These are phyloP conservation scores for Hybos culiciformis DNA, from an alignment of 2,888 invertebrate genomes.

Conservation along the genomic window DNA sequence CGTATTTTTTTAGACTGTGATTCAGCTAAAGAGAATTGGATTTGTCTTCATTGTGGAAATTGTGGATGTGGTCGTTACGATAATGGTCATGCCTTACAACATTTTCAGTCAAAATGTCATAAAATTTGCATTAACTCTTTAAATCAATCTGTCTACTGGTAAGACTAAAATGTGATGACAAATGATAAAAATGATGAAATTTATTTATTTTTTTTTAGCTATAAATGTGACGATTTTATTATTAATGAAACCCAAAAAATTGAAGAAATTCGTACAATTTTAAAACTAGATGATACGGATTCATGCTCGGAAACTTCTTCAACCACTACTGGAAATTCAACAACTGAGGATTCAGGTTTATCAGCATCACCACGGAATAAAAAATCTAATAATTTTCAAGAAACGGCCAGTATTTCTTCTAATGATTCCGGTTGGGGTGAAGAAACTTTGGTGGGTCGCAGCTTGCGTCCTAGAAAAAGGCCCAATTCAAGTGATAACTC, in stretches of 20 bases:
- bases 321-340: slow-evolving; percentile 23
- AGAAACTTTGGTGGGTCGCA: slow-evolving; percentile 15
- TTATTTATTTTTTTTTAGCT: slow-evolving; percentile 40
- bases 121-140: slow-evolving; percentile 65
- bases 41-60: slow-evolving; percentile 61
- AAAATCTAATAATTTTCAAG: slow-evolving; percentile 20
- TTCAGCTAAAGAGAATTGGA: slow-evolving; percentile 54
- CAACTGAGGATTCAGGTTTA: slow-evolving; percentile 20
- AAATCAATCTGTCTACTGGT: slow-evolving; percentile 64
- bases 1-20: slow-evolving; percentile 42
- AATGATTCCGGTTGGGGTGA: slow-evolving; percentile 23
- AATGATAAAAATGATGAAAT: neutral
- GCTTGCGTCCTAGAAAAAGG: slow-evolving; percentile 21
- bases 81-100: slow-evolving; percentile 59
- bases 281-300: slow-evolving; percentile 30
- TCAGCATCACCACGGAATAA: slow-evolving; percentile 15
- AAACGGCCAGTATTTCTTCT: slow-evolving; percentile 21
- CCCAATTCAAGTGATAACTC: slow-evolving; percentile 21
- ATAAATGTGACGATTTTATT: slow-evolving; percentile 67
- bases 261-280: slow-evolving; percentile 42
- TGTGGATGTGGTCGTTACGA: slow-evolving; percentile 66
- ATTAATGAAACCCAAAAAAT: slow-evolving; percentile 52
- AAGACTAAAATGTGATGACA: slow-evolving; percentile 16
- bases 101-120: slow-evolving; percentile 51
- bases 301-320: slow-evolving; percentile 29